phyloP scores from a whole-genome alignment of 2,888 invertebrate genomes.

The Apodemia mormo region DNA sequence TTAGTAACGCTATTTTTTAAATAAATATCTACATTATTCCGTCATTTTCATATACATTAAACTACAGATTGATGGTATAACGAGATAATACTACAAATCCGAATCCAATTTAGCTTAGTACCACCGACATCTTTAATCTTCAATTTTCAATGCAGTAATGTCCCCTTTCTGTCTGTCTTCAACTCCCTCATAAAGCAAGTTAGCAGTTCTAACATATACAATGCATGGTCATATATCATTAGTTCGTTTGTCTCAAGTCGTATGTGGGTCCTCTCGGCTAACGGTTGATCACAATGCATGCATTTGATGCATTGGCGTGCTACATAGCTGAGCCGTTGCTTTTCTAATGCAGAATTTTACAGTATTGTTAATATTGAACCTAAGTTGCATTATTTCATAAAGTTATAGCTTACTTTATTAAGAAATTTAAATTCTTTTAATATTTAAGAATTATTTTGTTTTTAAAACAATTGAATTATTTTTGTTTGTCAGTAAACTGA shows the following conservation, averaged over 20 bases:
- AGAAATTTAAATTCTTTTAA: too few species aligned
- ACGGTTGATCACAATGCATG: slow-evolving; percentile 72
- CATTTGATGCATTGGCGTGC: slow-evolving; percentile 63
- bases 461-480: too few species aligned
- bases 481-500: too few species aligned
- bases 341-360: slow-evolving; percentile 30
- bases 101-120: slow-evolving; percentile 6
- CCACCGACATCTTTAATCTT: slow-evolving; percentile 12
- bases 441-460: too few species aligned
- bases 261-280: slow-evolving; percentile 65
- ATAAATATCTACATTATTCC: too few species aligned
- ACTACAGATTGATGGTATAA: not conserved
- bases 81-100: slow-evolving; percentile 5
- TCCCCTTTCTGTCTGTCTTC: slow-evolving; percentile 51
- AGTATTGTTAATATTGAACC: slow-evolving; percentile 16
- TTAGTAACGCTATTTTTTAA: too few species aligned
- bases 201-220: slow-evolving; percentile 41
- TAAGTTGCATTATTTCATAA: slow-evolving; percentile 20
- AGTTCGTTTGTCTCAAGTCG: slow-evolving; percentile 58
- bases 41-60: not conserved
- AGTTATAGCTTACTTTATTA: not conserved
- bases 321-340: slow-evolving; percentile 48
- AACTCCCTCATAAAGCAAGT: slow-evolving; percentile 48
- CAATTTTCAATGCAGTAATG: slow-evolving; percentile 26
- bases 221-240: slow-evolving; percentile 61